Evolutionary conservation across 2,113 vertebrate species (phyloP).

Genomic region (Ailuropoda melanoleuca): DNA sequence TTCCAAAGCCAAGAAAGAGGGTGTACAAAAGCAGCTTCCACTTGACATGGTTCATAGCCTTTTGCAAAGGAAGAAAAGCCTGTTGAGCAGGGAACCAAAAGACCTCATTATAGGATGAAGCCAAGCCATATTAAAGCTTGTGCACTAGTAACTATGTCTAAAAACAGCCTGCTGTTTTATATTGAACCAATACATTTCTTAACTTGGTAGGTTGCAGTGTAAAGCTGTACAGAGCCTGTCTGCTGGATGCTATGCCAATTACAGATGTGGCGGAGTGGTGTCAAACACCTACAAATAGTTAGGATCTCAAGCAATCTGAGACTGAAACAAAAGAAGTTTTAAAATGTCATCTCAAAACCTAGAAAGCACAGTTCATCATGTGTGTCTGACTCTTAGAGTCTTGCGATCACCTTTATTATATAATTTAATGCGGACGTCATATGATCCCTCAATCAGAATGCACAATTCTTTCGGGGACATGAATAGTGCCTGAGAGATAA

Average conservation of each 20-base stretch:
- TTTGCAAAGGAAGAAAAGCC: conserved; percentile 79
- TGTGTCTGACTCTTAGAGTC: conserved; percentile 76
- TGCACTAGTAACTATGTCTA: conserved; percentile 81
- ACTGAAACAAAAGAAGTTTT: conserved; percentile 74
- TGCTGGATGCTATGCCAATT: conserved; percentile 77
- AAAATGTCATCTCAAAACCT: conserved; percentile 73
- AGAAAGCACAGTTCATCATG: conserved; percentile 70
- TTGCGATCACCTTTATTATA: conserved; percentile 80
- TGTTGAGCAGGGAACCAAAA: conserved; percentile 80
- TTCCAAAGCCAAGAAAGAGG: conserved; percentile 80
- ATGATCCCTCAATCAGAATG: conserved; percentile 79
- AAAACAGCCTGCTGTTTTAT: conserved; percentile 83
- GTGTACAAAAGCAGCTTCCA: conserved; percentile 77
- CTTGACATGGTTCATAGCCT: conserved; percentile 82
- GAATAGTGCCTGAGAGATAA: conserved; percentile 76
- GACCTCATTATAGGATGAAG: conserved; percentile 82
- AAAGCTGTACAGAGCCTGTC: conserved; percentile 65
- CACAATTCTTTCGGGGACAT: conserved; percentile 83
- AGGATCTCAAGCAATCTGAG: conserved; percentile 66
- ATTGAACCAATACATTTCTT: conserved; percentile 81
- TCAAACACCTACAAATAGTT: conserved; percentile 69
- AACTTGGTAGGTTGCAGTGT: conserved; percentile 73
- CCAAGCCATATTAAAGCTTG: conserved; percentile 81
- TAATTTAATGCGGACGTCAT: conserved; percentile 81
- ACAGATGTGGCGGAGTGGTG: conserved; percentile 69